Evolutionary conservation across 1,140 invertebrate species (phyloP), one percentile per base, ranked within the genome.

Genomic region (Bombus ignitus): DNA sequence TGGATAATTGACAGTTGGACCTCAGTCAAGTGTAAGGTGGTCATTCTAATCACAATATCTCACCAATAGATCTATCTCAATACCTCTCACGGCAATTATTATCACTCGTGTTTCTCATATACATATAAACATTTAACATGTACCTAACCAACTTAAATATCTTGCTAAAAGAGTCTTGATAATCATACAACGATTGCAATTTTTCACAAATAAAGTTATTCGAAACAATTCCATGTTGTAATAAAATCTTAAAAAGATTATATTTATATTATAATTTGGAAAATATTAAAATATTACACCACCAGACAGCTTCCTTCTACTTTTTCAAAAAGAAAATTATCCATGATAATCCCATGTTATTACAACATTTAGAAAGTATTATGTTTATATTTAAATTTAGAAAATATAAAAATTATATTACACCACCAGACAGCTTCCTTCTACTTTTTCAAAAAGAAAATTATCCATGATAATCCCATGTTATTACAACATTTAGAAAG

Each of bases 1-100:
- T 53, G 35, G 73, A 37, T 68, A 77, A 83, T 83, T 83, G 81
- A 83, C 81, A 83, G 66, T 71, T 79, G 75, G 75, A 22, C 32
- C 5, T 4, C 28, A 71, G 15, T 47, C 75, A 47, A 65, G 25
- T n/a, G 75, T 72, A 59, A 71, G 82, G 82, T 62, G 76, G 65
- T 79, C 68, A 71, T 13, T 71, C 65, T 32, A 22, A 65, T 28
- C 57, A 47, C 39, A 18, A 28, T 62, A 42, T 42, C 35, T 25
- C 25, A n/a, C 53, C 32, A 15, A 32, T 47, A 44, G 22, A 15
- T 44, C 32, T 32, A 10, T 47, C 22, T 44, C 8, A 65, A 37
- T 73, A 82, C 1, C 47, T 18, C 18, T 8, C 47, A 53, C 39
- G 12, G 37, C 37, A 37, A 32, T 37, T n/a, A 71, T 57, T 37